A percentile compares a stretch with the other conserved stretches of the same genome.
phyloP scores from a whole-genome alignment of 2,888 invertebrate genomes.

The Morpho deidamia region DNA sequence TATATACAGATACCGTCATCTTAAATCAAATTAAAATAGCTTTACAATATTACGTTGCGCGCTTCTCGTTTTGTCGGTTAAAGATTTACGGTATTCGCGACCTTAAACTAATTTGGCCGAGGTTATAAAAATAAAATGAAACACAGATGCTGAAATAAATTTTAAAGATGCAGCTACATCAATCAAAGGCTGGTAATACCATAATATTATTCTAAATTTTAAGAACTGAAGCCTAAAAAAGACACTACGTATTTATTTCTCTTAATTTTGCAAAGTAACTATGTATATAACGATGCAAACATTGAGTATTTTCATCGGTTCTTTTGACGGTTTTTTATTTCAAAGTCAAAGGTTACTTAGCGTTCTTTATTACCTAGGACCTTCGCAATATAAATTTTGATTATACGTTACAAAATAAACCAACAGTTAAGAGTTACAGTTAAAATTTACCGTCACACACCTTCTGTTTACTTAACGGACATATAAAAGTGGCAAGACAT shows the following conservation, averaged over 20 bases:
- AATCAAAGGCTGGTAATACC: too few relatives aligned
- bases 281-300: too few relatives aligned
- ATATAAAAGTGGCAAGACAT: neutral
- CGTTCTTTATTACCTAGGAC: too few relatives aligned
- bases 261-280: too few relatives aligned
- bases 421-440: neutral
- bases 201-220: too few relatives aligned
- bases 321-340: too few relatives aligned
- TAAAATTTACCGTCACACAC: neutral
- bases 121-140: constrained; percentile 5
- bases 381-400: too few relatives aligned
- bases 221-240: too few relatives aligned
- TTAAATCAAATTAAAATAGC: constrained; percentile 3
- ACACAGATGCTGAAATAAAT: neutral
- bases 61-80: constrained; percentile 10
- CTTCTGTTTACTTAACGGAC: constrained; percentile 5
- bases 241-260: too few relatives aligned
- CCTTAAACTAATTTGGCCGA: constrained; percentile 14
- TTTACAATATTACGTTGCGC: constrained; percentile 5
- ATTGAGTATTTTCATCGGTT: too few relatives aligned
- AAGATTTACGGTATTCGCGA: constrained; percentile 10
- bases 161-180: too few relatives aligned
- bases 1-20: neutral
- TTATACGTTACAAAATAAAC: neutral
- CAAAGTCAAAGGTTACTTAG: too few relatives aligned